Evolutionary conservation across 2,113 vertebrate species (phyloP).

Genomic region (Ctenomys sociabilis): DNA sequence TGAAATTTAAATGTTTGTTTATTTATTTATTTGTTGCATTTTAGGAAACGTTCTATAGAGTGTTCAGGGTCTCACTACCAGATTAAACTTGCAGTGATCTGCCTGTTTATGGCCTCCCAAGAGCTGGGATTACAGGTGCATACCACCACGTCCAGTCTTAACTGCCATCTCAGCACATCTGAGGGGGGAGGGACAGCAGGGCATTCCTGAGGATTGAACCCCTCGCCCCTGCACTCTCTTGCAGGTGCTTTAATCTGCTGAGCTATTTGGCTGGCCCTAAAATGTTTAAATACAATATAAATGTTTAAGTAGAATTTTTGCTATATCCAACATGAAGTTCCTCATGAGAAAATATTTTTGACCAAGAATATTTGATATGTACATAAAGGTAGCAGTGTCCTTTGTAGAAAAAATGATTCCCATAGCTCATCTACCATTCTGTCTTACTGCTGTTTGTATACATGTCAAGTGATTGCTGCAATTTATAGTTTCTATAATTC

Average conservation of each 20-base stretch:
- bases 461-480: neutral
- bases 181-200: no score
- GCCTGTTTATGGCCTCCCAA: no score
- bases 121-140: no score
- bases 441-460: neutral
- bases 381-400: neutral
- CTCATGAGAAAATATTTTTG: neutral
- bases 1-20: neutral
- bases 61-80: no score
- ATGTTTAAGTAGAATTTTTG: neutral
- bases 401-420: constrained; percentile 38
- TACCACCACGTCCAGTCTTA: no score
- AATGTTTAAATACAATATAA: neutral
- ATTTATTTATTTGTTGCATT: no score
- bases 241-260: no score
- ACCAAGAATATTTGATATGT: constrained; percentile 36
- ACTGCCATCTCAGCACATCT: no score
- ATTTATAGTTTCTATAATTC: neutral
- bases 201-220: no score
- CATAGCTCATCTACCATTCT: neutral
- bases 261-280: neutral
- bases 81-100: no score
- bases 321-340: neutral
- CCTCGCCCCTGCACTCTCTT: no score
- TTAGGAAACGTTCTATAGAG: no score